phyloP scores from a whole-genome alignment of 2,113 vertebrate genomes.

The Paralichthys olivaceus region DNA sequence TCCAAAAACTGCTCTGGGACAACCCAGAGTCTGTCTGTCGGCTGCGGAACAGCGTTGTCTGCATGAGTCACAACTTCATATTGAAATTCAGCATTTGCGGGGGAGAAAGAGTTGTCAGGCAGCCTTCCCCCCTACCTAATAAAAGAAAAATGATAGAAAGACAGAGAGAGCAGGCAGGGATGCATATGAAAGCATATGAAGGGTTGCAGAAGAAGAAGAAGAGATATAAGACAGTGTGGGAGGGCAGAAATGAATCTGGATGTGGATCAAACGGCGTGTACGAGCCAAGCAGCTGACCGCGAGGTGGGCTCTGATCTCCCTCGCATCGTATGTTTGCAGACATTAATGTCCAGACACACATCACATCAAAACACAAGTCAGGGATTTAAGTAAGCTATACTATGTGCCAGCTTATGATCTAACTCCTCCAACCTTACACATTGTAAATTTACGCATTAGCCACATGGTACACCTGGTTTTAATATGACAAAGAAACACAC shows the following conservation, averaged over 20 bases:
- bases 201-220: background rate
- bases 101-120: background rate
- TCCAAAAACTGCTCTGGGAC: background rate
- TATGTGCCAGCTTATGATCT: background rate
- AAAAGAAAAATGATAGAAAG: background rate
- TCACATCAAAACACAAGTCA: background rate
- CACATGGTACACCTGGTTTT: background rate
- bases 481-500: too few species aligned
- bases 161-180: background rate
- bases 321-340: background rate
- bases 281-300: background rate
- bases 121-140: background rate
- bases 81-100: background rate
- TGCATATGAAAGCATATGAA: too few species aligned
- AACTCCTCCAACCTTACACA: background rate
- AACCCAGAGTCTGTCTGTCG: background rate
- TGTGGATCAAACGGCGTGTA: background rate
- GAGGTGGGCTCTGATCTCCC: background rate
- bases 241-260: background rate
- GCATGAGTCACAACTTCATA: background rate
- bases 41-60: background rate
- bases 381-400: background rate
- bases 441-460: too few species aligned
- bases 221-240: background rate
- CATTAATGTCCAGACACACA: background rate